Percentiles rank a stretch among this genome's conserved stretches.
These are phyloP conservation scores for Phymatocera aterrima DNA, from an alignment of 2,888 invertebrate genomes.

Conservation along the genomic window DNA sequence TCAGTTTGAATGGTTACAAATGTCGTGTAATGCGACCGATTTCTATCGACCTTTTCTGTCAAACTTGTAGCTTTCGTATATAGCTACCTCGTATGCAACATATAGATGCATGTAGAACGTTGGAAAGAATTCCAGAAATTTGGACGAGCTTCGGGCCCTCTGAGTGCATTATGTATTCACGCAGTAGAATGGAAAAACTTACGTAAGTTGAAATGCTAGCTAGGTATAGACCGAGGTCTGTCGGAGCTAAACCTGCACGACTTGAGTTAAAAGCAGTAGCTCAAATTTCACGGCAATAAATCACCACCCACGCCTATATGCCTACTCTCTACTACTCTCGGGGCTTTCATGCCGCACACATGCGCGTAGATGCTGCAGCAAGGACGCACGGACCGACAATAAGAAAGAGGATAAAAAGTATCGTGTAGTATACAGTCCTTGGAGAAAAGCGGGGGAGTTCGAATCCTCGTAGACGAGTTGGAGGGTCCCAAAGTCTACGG, in stretches of 20 bases:
- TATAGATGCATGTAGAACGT: too few species aligned
- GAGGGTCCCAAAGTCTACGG: neutral
- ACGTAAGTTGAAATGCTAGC: slow-evolving; percentile 21
- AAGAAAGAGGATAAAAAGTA: neutral
- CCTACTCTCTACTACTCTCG: neutral
- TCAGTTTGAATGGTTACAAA: neutral
- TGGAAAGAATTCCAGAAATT: slow-evolving; percentile 23
- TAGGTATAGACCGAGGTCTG: neutral
- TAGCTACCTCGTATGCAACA: too few species aligned
- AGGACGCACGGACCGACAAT: neutral
- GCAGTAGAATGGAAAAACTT: neutral
- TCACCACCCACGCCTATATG: slow-evolving; percentile 36
- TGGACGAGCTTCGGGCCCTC: neutral
- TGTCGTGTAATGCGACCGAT: neutral
- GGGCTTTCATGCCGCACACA: neutral
- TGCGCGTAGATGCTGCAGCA: neutral
- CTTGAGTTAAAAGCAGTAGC: slow-evolving; percentile 37
- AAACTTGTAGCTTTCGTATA: neutral
- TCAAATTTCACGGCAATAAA: slow-evolving; percentile 42
- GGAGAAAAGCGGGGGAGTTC: neutral
- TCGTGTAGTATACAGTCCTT: too few species aligned
- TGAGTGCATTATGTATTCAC: neutral
- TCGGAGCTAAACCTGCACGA: neutral
- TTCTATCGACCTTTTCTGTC: slow-evolving; percentile 6
- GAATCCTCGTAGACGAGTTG: neutral